Evolutionary conservation across 2,888 invertebrate genomes (phyloP), one percentile per base, ranked within the genome.

Genomic region (Orthosia gracilis): DNA sequence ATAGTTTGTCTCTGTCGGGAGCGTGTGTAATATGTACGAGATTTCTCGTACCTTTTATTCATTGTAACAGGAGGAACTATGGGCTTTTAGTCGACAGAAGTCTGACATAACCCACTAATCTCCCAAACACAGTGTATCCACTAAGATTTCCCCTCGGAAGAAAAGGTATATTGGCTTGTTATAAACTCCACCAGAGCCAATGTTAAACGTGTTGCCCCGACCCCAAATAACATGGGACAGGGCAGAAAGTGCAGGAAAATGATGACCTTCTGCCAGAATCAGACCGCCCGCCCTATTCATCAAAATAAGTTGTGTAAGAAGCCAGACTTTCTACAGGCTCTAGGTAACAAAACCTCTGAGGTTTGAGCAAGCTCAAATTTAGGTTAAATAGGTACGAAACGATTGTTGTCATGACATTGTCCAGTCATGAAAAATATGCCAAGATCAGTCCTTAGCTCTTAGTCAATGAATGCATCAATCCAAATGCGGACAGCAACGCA

Each of bases 381-480:
- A 40, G 40, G 9, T 40, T 40, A 9, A 7, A 31, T 31, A 31
- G 7, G 31, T 5, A 40, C 40, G 9, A 47, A 50, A 21, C 3
- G 21, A 49, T 23, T 23, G 1, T 58, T 58, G 49, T 13, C 21
- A n/a, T 26, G 11, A 12, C 18, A 17, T 71, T 23, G 2, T 18
- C 4, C 2, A 47, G 12, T 47, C 62, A 12, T 58, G 13, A 55
- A 69, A 15, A 62, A 69, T 52, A 23, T 17, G 3, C 26, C 2
- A 13, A 2, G 21, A 21, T 47, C 55, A 17, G 13, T 61, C 63
- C 54, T 54, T 26, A 47, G 11, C 9, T 64, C 58, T 62, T 58
- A 26, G 61, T 71, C 13, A 69, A 65, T 63, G 61, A 68, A 75
- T 80, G 76, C 68, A 69, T 76, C 55, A 54, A 54, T 64, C 58